A percentile compares a stretch with the other conserved stretches of the same genome.
These are phyloP conservation scores for Helarctos malayanus DNA, from an alignment of 2,797 vertebrate genomes.

Conservation along the genomic window DNA sequence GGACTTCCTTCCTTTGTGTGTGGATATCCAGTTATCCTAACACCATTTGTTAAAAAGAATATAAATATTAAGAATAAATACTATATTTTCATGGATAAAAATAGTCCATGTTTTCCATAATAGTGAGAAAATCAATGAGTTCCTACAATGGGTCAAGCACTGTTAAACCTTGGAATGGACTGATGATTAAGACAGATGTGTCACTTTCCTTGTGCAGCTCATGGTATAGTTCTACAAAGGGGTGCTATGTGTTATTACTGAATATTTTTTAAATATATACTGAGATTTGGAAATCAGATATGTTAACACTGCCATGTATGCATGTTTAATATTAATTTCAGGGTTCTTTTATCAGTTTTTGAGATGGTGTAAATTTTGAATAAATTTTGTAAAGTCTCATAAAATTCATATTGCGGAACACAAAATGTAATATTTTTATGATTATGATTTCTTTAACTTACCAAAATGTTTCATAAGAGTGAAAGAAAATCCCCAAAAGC, in stretches of 20 bases:
- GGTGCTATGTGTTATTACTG: not conserved
- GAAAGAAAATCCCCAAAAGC: not conserved
- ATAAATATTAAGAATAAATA: constrained; percentile 11
- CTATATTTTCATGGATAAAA: not conserved
- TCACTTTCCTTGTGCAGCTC: not conserved
- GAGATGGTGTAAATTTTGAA: constrained; percentile 30
- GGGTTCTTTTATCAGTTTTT: not conserved
- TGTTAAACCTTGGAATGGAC: not conserved
- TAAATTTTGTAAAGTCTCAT: not conserved
- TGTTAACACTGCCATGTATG: not conserved
- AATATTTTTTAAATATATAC: not conserved
- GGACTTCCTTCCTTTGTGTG: not conserved
- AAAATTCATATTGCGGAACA: not conserved
- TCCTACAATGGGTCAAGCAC: not conserved
- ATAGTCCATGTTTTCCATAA: not conserved
- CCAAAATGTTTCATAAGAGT: constrained; percentile 45
- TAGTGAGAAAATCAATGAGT: not conserved
- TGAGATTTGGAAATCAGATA: constrained; percentile 24
- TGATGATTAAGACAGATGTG: not conserved
- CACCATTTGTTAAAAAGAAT: not conserved
- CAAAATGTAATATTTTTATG: constrained; percentile 47
- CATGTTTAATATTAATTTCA: constrained; percentile 7
- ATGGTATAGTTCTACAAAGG: not conserved
- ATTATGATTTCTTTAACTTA: constrained; percentile 12
- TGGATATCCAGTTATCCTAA: not conserved